Conservation (phyloP, 2,113 vertebrate species). For the Nettapus auritus region DNA sequence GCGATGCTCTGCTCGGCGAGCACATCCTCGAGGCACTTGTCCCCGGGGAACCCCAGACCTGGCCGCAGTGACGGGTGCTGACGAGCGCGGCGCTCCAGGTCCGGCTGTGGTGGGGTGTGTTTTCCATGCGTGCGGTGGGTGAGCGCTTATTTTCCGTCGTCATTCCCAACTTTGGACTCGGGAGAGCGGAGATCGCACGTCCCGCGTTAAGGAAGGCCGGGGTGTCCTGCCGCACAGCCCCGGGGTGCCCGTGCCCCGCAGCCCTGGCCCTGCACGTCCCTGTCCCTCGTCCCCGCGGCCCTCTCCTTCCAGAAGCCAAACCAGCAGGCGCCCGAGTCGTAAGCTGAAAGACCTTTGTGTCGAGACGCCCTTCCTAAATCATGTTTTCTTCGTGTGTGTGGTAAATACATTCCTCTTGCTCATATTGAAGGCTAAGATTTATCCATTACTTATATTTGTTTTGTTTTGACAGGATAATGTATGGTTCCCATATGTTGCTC, state of each 20-base stretch:
- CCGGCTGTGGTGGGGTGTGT: rapidly evolving
- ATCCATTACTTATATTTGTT: neutral
- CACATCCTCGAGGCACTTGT: rapidly evolving
- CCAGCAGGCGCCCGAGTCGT: neutral
- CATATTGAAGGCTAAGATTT: neutral
- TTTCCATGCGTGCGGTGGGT: rapidly evolving
- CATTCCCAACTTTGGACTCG: rapidly evolving
- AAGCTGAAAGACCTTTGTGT: too few relatives aligned
- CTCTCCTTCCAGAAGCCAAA: neutral
- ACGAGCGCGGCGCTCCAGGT: rapidly evolving
- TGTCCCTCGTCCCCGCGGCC: neutral
- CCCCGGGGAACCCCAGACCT: neutral
- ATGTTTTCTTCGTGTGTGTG: neutral
- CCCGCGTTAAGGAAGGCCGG: neutral
- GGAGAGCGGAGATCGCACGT: neutral
- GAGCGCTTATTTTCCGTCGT: rapidly evolving
- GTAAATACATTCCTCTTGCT: neutral
- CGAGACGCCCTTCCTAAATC: neutral
- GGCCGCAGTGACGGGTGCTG: rapidly evolving
- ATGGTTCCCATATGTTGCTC: neutral
- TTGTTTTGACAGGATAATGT: neutral
- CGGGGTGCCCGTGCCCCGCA: neutral
- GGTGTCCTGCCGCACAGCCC: neutral
- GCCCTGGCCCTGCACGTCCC: neutral
- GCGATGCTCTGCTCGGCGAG: neutral